Evolutionary conservation across 92 coral and sea anemone species (phyloP), one percentile per base, ranked within the genome.

Genomic region (Phenganax stokvisi): DNA sequence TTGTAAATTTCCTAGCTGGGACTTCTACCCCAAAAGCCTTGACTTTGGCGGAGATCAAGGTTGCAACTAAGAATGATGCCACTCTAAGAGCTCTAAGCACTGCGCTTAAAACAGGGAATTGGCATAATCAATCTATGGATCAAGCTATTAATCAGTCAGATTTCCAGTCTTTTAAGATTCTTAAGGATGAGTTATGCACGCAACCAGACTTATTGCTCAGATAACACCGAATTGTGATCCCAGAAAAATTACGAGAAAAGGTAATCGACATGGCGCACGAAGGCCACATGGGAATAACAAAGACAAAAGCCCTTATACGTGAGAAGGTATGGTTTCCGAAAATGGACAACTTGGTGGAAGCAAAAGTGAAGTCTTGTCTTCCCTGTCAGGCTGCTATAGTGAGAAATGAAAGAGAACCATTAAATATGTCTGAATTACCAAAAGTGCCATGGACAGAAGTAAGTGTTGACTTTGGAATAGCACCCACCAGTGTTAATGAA

Each of bases 1-100:
- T 71, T 71, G 76, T 71, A 0, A 44, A 71, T 20, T 6, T 28
- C 30, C 52, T 71, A 11, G 54, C 76, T 27, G 54, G 3, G 11
- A 71, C 76, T 37, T 71, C 53, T 28, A 27, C 76, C n/a, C 76
- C 76, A 9, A 71, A 71, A 0, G 7, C 76, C n/a, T 27, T 71
- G 13, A 71, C 27, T 11, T 53, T 71, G 57, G 5, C 1, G 0
- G 76, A 71, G 8, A 27, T 71, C 12, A 44, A 28, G 12, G 9
- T 0, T 12, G 76, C 76, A 28, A 12, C 55, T 13, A 13, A 20
- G 76, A 15, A 71, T 20, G 54, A 6, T 44, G 76, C 76, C 8
- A 71, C 76, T 20, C 76, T 71, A 10, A n/a, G 30, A 71, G 76
- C 76, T 20, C 55, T 71, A 28, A 37, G 47, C 5, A 37, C 47